A percentile compares a stretch with the other conserved stretches of the same genome.
Conservation (phyloP, 2,113 vertebrate species). For the Elephantulus edwardii region DNA sequence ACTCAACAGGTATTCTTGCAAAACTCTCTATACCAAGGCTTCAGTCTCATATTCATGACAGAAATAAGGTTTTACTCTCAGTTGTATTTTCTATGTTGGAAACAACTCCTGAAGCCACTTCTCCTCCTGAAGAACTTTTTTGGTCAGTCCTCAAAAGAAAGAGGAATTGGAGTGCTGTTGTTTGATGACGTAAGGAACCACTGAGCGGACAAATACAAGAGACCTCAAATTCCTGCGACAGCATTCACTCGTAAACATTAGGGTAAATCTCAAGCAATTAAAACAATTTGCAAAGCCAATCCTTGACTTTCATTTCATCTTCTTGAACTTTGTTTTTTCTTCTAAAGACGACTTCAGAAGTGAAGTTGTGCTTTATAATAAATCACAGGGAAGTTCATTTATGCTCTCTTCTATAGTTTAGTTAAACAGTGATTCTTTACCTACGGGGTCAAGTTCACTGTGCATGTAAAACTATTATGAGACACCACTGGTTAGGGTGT, state of each 20-base stretch:
- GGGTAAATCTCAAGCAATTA: constrained; percentile 12
- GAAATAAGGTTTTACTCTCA: not conserved
- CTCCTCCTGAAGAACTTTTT: not conserved
- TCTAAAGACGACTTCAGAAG: not conserved
- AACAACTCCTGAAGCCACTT: not conserved
- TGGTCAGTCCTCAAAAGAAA: not conserved
- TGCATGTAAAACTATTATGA: not conserved
- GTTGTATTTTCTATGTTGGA: not conserved
- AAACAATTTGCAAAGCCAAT: not conserved
- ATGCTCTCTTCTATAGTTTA: not conserved
- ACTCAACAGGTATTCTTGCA: not conserved
- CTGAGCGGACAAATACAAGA: not conserved
- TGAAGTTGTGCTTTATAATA: not conserved
- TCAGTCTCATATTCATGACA: not conserved
- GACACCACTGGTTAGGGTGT: not conserved
- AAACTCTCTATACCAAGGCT: not conserved
- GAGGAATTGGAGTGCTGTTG: not conserved
- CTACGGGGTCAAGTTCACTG: not conserved
- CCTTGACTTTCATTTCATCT: constrained; percentile 43
- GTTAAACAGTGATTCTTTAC: constrained; percentile 15
- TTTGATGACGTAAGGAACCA: not conserved
- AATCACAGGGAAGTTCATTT: not conserved
- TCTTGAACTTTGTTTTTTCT: constrained; percentile 51
- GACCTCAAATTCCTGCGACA: not conserved
- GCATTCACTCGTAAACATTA: not conserved